Evolutionary conservation across 2,888 invertebrate genomes (phyloP).

Genomic region (Thymelicus lineola): DNA sequence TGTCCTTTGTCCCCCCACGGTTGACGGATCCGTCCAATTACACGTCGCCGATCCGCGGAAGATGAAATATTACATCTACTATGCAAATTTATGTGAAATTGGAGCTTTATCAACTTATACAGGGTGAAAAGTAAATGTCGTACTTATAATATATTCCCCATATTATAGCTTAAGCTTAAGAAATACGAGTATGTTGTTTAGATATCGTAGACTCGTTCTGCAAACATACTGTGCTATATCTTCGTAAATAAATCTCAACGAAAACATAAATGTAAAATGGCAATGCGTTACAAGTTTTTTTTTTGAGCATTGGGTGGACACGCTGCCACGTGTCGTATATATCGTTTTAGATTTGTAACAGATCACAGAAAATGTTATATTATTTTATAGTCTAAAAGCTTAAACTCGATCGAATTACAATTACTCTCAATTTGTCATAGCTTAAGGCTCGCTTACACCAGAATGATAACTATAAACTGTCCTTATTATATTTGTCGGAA

Average conservation of each 20-base stretch:
- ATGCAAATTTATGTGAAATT: conserved; percentile 1
- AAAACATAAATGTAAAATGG: no score
- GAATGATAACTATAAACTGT: conserved; percentile 32
- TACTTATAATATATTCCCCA: no score
- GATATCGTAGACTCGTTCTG: no score
- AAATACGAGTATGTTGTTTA: no score
- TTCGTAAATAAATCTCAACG: no score
- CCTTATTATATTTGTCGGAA: conserved; percentile 35
- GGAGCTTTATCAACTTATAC: no score
- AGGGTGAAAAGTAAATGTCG: no score
- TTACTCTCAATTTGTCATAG: conserved; percentile 38
- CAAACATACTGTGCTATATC: no score
- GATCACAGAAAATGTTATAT: background rate
- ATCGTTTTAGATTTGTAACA: background rate
- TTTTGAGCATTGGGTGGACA: no score
- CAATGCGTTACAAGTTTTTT: no score
- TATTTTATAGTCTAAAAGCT: conserved; percentile 16
- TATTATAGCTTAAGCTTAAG: no score
- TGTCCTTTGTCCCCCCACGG: conserved; percentile 69
- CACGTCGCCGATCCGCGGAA: conserved; percentile 65
- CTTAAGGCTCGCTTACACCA: conserved; percentile 29
- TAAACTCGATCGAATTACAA: conserved; percentile 15
- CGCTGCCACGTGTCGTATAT: no score
- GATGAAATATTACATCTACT: conserved; percentile 56
- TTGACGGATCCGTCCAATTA: conserved; percentile 75